These are phyloP conservation scores for Galerucella calmariensis DNA, from an alignment of 2,888 invertebrate genomes.

Conservation along the genomic window DNA sequence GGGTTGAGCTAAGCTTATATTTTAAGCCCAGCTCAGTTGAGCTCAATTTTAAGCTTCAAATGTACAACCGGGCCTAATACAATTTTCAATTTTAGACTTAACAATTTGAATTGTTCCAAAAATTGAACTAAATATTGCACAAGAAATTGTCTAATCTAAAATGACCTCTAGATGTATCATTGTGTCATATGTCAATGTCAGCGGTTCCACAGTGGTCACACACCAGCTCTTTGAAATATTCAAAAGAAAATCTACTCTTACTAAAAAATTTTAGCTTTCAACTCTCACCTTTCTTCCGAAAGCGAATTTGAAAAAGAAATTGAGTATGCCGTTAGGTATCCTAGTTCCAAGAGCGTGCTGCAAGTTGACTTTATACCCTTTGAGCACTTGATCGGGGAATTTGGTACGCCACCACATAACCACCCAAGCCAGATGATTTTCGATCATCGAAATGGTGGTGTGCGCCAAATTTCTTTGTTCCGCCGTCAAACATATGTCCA, in stretches of 20 bases:
- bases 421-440: conserved; percentile 94
- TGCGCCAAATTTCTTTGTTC: conserved; percentile 90
- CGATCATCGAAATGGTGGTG: conserved; percentile 94
- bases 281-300: conserved; percentile 83
- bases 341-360: conserved; percentile 89
- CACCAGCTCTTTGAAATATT: too few species aligned
- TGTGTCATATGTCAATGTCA: too few species aligned
- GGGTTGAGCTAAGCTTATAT: too few species aligned
- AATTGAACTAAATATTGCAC: too few species aligned
- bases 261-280: not conserved
- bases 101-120: too few species aligned
- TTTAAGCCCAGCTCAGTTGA: too few species aligned
- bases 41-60: too few species aligned
- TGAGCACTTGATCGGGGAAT: conserved; percentile 88
- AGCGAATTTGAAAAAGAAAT: conserved; percentile 90
- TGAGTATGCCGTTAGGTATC: conserved; percentile 87
- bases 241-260: not conserved
- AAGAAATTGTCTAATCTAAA: too few species aligned
- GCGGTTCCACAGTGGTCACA: too few species aligned
- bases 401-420: conserved; percentile 94
- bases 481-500: conserved; percentile 83
- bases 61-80: too few species aligned
- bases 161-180: too few species aligned
- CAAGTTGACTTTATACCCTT: conserved; percentile 91
- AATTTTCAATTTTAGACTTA: too few species aligned